Evolutionary conservation across 1,140 invertebrate species (phyloP), one percentile per base, ranked within the genome.

Genomic region (Coptotermes formosanus): DNA sequence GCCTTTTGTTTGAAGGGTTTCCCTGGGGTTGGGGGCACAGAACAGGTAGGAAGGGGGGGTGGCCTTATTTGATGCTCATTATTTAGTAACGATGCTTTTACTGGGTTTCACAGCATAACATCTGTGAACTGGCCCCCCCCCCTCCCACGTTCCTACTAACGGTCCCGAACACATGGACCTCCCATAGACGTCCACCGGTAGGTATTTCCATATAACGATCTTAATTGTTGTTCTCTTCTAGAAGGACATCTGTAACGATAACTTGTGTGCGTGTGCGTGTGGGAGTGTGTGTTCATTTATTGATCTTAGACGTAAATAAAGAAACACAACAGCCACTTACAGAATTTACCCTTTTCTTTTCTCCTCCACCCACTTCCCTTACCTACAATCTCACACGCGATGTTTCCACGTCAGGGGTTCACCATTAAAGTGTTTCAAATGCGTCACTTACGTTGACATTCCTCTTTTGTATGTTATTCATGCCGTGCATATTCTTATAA

Each of bases 21-120:
- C 64, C 0, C 2, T 8, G 64, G n/a, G 64, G 25, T 75, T 25
- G 64, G 64, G 38, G 64, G n/a, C n/a, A n/a, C 4, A 75, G 64
- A 75, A 6, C 64, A 75, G n/a, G 64, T n/a, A n/a, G 25, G 25
- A 11, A 25, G 32, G 32, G 32, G 32, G 32, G 82, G 82, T 43
- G 81, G 75, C 64, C 75, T 23, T 81, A 64, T 75, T 85, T 85
- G 85, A 85, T 85, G 85, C 64, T 85, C 85, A 85, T 85, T 85
- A 85, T 85, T 85, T 85, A 85, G 85, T 85, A 82, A 85, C 44
- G 85, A 85, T 38, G 85, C 85, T 85, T 85, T 85, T 85, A 85
- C 83, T 84, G 44, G 83, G 64, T 32, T 84, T 52, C 83, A 48
- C 48, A 52, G 55, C 83, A 84, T 32, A 84, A 52, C 83, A 52